Base-by-base conservation (phyloP, 2,113 vertebrate genomes). In the Phasianus colchicus region DNA sequence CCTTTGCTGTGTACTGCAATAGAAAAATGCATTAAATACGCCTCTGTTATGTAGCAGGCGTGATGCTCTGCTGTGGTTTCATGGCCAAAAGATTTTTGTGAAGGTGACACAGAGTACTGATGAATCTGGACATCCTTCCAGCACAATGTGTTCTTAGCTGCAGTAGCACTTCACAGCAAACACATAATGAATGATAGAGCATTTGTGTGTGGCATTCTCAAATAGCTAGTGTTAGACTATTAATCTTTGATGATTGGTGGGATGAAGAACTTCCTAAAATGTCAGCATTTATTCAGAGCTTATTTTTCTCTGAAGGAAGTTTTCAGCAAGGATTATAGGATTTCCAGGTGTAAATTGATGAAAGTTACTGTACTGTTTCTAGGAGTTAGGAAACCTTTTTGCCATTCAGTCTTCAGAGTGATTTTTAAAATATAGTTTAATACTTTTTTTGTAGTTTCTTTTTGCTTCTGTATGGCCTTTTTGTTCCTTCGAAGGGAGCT, bases 141-240 rank as follows among this genome's bases (percentile, higher is more conserved):
- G 13, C 88, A 86, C 77, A 43, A 66, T 2, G 2, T 65, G n/a
- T 64, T 93, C 92, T 69, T 94, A 95, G 91, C 88, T 96, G 90
- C 76, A 76, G 60, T 87, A 92, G 81, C 67, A 32, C 84, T 94
- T 95, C 82, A 80, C 54, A 43, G 81, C 81, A 96, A 94, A 93
- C 94, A 60, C 86, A 5, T 93, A 50, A 5, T 70, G 77, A 95
- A 96, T 90, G 83, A 79, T 93, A 94, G 74, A 80, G 50, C 63
- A 96, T 94, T 92, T 36, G 9, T 38, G n/a, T 89, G 38, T 89
- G 50, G 66, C 48, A 84, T 92, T 94, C 89, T 82, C 63, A 91
- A 73, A 63, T 89, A 90, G 58, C 92, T 71, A 90, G 55, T 13
- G 24, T 47, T 83, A 70, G 61, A n/a, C 60, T 27, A 21, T 54